Evolutionary conservation across 2,888 invertebrate genomes (phyloP).

Genomic region (Sceliomorpha sp.): DNA sequence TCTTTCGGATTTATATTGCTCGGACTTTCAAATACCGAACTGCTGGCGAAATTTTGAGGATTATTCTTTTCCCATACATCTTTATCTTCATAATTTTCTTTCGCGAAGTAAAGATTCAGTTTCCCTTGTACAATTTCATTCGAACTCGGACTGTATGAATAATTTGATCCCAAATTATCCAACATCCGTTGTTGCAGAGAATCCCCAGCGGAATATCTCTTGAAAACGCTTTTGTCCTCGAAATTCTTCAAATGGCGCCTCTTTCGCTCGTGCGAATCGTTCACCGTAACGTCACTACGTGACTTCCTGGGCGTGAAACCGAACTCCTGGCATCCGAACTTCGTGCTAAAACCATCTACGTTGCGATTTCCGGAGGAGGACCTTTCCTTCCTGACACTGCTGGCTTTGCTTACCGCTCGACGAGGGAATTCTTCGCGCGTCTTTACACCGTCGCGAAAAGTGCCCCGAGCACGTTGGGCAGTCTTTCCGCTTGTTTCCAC

Average conservation of each 20-base stretch:
- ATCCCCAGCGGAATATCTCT: constrained; percentile 66
- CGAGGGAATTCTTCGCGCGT: constrained; percentile 64
- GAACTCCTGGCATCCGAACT: constrained; percentile 62
- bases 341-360: constrained; percentile 70
- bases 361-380: constrained; percentile 64
- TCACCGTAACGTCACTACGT: constrained; percentile 65
- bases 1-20: background rate
- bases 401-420: background rate
- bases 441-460: constrained; percentile 68
- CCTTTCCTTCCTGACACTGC: constrained; percentile 10
- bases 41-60: too few relatives aligned
- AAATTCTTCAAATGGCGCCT: constrained; percentile 11
- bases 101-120: background rate
- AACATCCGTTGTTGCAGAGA: constrained; percentile 69
- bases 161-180: constrained; percentile 62
- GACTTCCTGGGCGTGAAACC: constrained; percentile 67
- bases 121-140: background rate
- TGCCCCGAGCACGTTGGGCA: constrained; percentile 73
- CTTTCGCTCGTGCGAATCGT: constrained; percentile 26
- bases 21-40: too few relatives aligned
- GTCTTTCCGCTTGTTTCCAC: constrained; percentile 72
- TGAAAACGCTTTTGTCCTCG: constrained; percentile 28
- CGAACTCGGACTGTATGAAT: constrained; percentile 6
- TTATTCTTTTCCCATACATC: too few relatives aligned
- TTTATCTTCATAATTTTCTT: background rate